Base-by-base conservation (phyloP, 2,113 vertebrate species). In the Apodemus sylvaticus region DNA sequence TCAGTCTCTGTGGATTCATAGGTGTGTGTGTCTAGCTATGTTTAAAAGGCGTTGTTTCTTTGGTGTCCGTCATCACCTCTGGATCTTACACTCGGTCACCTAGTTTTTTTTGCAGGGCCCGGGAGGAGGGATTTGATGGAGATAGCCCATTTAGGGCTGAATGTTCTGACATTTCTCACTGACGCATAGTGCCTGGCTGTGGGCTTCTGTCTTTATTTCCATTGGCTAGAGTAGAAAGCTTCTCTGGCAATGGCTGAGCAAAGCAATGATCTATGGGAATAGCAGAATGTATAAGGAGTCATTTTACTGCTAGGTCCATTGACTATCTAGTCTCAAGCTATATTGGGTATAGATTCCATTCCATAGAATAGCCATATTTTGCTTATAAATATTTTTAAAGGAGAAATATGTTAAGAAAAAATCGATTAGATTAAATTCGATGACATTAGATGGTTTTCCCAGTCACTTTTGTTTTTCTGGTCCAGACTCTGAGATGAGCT, bases 401-500 rank as follows among this genome's bases (percentile, higher is more conserved):
- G 42, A 89, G 48, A 86, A 70, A 77, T 68, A n/a, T 93, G 76
- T 87, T 36, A 77, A 39, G 0, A n/a, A 82, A 71, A 82, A 74
- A 45, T 31, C 90, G 58, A 82, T 94, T 94, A 66, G 14, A 95
- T 55, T 79, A 89, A 90, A 94, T 94, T 86, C 94, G 81, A 78
- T 73, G 10, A 31, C 68, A 86, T 95, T 82, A 91, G 73, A 79
- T 94, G 66, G 92, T 86, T 96, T 96, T 94, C 86, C 77, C 9
- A 95, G 74, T 42, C 86, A 89, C 89, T 94, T 89, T 95, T 70
- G 76, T 96, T 92, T 96, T 86, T 86, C 73, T 93, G 29, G 68
- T 48, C n/a, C 86, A 95, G 86, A 94, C 68, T 95, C 93, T 71
- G 62, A 96, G 86, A 55, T 89, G 76, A 94, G 97, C 95, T 95